Evolutionary conservation across 2,113 vertebrate species (phyloP), one percentile per base, ranked within the genome.

Genomic region (Taurulus bubalis): DNA sequence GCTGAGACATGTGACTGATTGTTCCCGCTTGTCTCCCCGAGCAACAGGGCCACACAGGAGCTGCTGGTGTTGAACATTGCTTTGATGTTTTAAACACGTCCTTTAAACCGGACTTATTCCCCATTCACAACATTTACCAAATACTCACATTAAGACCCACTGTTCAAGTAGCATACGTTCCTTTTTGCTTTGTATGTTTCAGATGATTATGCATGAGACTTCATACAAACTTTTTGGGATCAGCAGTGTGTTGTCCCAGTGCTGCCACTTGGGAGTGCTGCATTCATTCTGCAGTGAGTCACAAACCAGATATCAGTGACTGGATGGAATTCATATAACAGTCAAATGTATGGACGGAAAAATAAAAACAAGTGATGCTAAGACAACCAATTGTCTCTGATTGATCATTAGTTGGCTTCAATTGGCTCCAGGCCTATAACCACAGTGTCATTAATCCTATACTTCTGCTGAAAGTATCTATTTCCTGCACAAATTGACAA

Each of bases 21-120:
- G 89, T 90, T 49, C 18, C 12, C 18, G 67, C 63, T 32, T 14
- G 64, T 91, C 67, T 80, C 86, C 83, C 71, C 36, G 85, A 76
- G 90, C 89, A 87, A 92, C 92, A 71, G 73, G 67, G 65, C 86
- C 82, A 90, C 86, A 91, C 88, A 78, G 36, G 55, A 60, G 67
- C 45, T 62, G 47, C 38, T 76, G 75, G 28, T 66, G 64, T 10
- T 26, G 20, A 63, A 34, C 8, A 24, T 38, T 0, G 30, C 76
- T 58, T 32, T 78, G 12, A 80, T 69, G 10, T 60, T 38, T 65
- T 18, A n/a, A 71, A 66, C 38, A 60, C 22, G 3, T 34, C 22
- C 32, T 56, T 74, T 26, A 32, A 78, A 64, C 12, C 32, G 15
- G 1, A 22, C n/a, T 66, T 8, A 55, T 32, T 74, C 51, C 40